Evolutionary conservation across 2,888 invertebrate species (phyloP).

Genomic region (Ditula angustiorana): DNA sequence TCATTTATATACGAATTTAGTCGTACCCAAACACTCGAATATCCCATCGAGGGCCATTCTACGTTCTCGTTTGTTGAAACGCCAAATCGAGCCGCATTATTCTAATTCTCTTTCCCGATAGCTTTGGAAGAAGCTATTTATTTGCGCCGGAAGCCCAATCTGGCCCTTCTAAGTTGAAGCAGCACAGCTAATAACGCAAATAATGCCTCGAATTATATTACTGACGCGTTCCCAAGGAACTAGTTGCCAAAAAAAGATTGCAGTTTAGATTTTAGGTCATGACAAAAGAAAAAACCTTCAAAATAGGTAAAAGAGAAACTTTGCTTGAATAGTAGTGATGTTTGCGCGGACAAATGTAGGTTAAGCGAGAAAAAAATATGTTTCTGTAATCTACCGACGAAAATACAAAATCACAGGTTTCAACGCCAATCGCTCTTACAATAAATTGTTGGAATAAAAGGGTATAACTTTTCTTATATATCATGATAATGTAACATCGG

Average conservation of each 20-base stretch:
- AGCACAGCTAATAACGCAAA: conserved; percentile 59
- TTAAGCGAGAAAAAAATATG: neutral
- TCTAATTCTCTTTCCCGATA: conserved; percentile 82
- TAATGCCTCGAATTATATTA: conserved; percentile 34
- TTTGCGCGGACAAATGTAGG: neutral
- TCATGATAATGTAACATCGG: conserved; percentile 64
- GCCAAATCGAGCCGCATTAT: conserved; percentile 84
- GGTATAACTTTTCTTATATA: conserved; percentile 66
- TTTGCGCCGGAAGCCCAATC: conserved; percentile 74
- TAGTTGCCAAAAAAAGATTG: neutral
- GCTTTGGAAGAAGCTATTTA: conserved; percentile 83
- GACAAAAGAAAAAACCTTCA: neutral
- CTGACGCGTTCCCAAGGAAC: neutral
- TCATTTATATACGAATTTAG: conserved; percentile 80
- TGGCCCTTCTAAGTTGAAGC: conserved; percentile 52
- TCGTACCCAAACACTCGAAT: conserved; percentile 72
- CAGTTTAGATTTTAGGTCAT: neutral
- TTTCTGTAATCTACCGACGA: neutral
- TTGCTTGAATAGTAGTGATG: neutral
- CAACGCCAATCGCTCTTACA: conserved; percentile 56
- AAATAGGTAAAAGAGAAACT: neutral
- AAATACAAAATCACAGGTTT: conserved; percentile 54
- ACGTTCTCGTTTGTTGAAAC: conserved; percentile 81
- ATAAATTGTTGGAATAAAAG: conserved; percentile 66
- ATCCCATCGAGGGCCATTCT: conserved; percentile 81